Base-by-base conservation (phyloP, 2,113 vertebrate species). In the Semnopithecus entellus region DNA sequence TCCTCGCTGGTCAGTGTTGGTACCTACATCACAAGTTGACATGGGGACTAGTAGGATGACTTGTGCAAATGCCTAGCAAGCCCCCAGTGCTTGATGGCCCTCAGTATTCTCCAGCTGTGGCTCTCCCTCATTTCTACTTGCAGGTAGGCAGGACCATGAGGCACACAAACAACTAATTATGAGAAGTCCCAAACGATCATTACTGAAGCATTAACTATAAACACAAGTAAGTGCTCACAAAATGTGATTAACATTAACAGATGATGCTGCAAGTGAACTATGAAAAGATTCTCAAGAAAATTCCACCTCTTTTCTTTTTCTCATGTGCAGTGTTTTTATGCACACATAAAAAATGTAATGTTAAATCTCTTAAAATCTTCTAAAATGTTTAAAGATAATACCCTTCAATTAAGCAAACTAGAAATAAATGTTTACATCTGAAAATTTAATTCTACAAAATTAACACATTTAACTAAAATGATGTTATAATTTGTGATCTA, bases 381-480 rank as follows among this genome's bases (percentile, higher is more conserved):
- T 55, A 55, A 88, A 90, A 70, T 22, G 55, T 68, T 95, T 66
- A 83, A 94, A 83, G 59, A 83, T 8, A 73, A 75, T 40, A 55
- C 61, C 59, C n/a, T 5, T 55, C 17, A 82, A 78, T 25, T 32
- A 61, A 20, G 52, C 52, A 55, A 92, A 92, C 52, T 85, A 95
- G 35, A 87, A 94, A 61, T 70, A 73, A 84, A 50, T 52, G 57
- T 76, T 90, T 61, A 45, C 1, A 88, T 27, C 38, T 84, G 2
- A 91, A 96, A 73, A 79, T 61, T 83, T 84, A 86, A 90, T 50
- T 79, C 52, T n/a, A 79, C 6, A 73, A 80, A 95, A 89, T 92
- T 90, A 92, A 30, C 5, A 64, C 10, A 1, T 88, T 90, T 88
- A 88, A 75, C 89, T 85, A 79, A 92, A 84, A 84, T 75, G 45